Base-by-base conservation (phyloP, 2,113 vertebrate genomes). In the Sylvicapra grimmia region DNA sequence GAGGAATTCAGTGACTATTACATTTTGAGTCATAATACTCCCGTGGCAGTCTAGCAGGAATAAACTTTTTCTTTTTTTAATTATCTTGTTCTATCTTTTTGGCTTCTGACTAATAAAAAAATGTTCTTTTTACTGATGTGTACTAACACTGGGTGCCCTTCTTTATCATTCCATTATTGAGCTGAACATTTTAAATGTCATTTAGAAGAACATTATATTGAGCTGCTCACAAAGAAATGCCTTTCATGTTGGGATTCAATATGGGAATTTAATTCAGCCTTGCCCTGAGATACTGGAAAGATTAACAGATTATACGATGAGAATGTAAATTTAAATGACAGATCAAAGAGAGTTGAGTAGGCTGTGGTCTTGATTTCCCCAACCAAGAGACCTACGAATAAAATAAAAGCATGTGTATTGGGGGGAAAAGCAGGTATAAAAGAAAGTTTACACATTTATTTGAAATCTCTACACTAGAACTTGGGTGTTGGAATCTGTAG, bases 1-100 rank as follows among this genome's bases (percentile, higher is more conserved):
- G 86, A 98, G 98, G 98, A 98, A 98, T 96, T 98, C 94, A 96
- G 93, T 93, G 98, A 98, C 98, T 97, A 94, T 98, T 98, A 96
- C 95, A 93, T 98, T 98, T 98, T 98, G 98, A 98, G 95, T 98
- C 93, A 91, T 97, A 98, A 90, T 49, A 56, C 91, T 97, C 92
- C 77, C 27, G 88, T 86, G 98, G 90, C 97, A 98, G 94, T 98
- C 97, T 97, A 97, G 94, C 91, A 98, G 96, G 93, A 96, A 40
- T 96, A 97, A 97, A 95, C 53, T 96, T 98, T 58, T 98, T 97
- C 93, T 91, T 97, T 94, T 96, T 96, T 95, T 93, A 94, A 96
- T 96, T 27, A 18, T 91, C 93, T 98, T 97, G 49, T 98, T 98
- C 94, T 88, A 80, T 93, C 96, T 98, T 98, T 98, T 98, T 97